Percentiles rank a stretch among this genome's conserved stretches.
These are phyloP conservation scores for Aptenodytes forsteri DNA, from an alignment of 2,113 vertebrate species.

Conservation along the genomic window DNA sequence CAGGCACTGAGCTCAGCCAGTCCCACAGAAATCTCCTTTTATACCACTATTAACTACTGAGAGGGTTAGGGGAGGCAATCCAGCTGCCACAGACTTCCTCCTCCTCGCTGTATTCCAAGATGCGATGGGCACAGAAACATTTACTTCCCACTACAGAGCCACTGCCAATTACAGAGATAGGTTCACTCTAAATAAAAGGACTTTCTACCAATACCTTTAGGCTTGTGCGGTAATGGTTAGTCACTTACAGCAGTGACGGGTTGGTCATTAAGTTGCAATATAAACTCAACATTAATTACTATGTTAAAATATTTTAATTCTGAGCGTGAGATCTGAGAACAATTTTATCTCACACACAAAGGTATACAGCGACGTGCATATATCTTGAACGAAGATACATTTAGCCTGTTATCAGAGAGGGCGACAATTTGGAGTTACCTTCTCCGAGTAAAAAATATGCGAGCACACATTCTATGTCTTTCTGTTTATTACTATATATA, in stretches of 20 bases:
- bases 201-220: not conserved
- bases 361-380: not conserved
- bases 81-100: not conserved
- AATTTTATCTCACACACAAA: not conserved
- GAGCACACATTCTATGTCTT: not conserved
- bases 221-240: not conserved
- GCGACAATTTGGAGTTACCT: not conserved
- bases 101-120: not conserved
- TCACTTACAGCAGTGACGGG: not conserved
- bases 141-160: not conserved
- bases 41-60: not conserved
- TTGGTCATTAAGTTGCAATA: not conserved
- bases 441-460: not conserved
- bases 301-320: not conserved
- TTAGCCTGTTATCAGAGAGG: not conserved
- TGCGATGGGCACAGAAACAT: rapidly evolving
- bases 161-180: not conserved
- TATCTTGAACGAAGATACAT: not conserved
- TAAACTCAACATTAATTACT: not conserved
- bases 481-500: not conserved
- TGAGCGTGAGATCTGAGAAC: not conserved
- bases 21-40: not conserved
- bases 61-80: not conserved
- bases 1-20: not conserved
- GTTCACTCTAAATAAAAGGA: not conserved